Conservation (phyloP, 2,113 vertebrate species). For the Talpa occidentalis region DNA sequence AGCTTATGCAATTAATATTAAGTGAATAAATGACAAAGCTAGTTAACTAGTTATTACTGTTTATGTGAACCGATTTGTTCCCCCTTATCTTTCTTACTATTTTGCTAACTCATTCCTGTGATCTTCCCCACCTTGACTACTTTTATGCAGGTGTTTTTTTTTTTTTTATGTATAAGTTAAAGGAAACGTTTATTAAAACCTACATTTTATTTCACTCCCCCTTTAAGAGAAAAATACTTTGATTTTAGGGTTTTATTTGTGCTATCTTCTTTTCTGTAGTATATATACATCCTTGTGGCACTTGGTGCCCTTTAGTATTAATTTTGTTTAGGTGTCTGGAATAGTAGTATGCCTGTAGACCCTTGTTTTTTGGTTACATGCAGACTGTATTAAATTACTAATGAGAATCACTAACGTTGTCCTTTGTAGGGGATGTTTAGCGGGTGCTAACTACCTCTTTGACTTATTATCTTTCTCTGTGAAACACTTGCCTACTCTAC, state of each 20-base stretch:
- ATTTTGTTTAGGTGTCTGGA: conserved; percentile 7
- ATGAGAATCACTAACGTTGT: not conserved
- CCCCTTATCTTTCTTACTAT: not conserved
- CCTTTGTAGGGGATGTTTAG: not conserved
- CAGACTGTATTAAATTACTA: not conserved
- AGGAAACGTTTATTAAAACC: not conserved
- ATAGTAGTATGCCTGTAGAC: not conserved
- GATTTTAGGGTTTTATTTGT: conserved; percentile 8
- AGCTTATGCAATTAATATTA: conserved; percentile 13
- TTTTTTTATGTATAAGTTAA: not conserved
- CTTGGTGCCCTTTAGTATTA: not conserved
- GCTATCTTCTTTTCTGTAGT: not conserved
- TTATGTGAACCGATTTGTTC: not conserved
- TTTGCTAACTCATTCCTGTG: not conserved
- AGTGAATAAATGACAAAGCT: conserved; percentile 33
- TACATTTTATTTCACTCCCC: not conserved
- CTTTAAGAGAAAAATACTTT: conserved; percentile 32
- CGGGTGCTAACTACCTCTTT: not conserved
- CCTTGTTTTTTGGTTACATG: not conserved
- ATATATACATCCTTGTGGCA: not conserved
- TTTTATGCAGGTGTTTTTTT: not conserved
- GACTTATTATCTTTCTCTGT: not conserved
- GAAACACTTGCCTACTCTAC: not conserved
- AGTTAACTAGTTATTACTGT: conserved; percentile 2
- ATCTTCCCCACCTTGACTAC: not conserved